Evolutionary conservation across 1,140 invertebrate species (phyloP), one percentile per base, ranked within the genome.

Genomic region (Homalodisca vitripennis): DNA sequence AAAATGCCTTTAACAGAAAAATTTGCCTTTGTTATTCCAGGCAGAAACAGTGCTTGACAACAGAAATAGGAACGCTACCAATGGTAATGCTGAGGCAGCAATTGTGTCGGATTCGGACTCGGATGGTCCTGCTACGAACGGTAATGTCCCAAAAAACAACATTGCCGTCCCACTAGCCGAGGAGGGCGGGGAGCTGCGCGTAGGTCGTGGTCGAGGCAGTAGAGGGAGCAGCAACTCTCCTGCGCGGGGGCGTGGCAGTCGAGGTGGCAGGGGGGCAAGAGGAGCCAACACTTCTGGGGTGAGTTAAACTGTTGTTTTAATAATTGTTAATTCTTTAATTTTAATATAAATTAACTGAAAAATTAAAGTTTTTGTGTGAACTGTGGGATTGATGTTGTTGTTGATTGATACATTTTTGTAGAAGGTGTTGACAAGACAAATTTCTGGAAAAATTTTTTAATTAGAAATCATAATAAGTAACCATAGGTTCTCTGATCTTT

Each of bases 171-270:
- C 29, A 2, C 14, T 29, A 63, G 14, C 24, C 30, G 29, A 20
- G 13, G 30, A 20, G 32, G 66, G 1, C 48, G 68, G 29, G 47
- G 71, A 31, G 30, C 68, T 57, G 30, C 29, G 32, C 27, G 70
- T n/a, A 10, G 55, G 68, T 13, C 14, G 70, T 12, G 57, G 66
- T 2, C 51, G 30, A 17, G 29, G 63, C 17, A 26, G 53, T 48
- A 32, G 24, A 10, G 47, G 2, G 2, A 47, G 10, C 48, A 20
- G 57, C 13, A 31, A 24, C 13, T 53, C 32, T 10, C 29, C 55
- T 46, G 30, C 48, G 27, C 27, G 66, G 1, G 67, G 53, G 22
- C 24, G 27, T 1, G 68, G 47, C 29, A 63, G 24, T 69, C 68
- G 29, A 17, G 68, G 68, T 24, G 27, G 41, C 20, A 1, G 48